Evolutionary conservation across 1,140 invertebrate species (phyloP), one percentile per base, ranked within the genome.

Genomic region (Brachionus manjavacas): DNA sequence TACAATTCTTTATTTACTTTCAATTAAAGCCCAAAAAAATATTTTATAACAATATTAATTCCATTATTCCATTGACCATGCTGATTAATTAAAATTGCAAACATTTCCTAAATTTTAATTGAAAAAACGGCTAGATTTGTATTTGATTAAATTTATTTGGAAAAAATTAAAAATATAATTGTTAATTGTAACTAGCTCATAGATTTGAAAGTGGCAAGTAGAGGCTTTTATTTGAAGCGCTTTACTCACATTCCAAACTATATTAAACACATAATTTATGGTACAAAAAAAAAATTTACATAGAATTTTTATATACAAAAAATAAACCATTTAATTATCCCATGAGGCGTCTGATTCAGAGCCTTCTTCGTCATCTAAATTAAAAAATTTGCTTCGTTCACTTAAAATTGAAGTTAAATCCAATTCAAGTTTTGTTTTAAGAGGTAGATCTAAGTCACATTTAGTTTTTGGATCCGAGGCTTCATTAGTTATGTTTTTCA

Each of bases 341-440:
- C 72, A 76, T 28, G 72, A 76, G 20, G 72, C 39, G 11, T 76
- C 72, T 25, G 72, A 76, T 11, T 16, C 39, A 49, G 72, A 76
- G n/a, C 46, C 79, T n/a, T 81, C 79, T 14, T 81, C 79, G 16
- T 81, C 79, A 46, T 81, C 79, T 64, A 23, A 16, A 64, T 81
- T 60, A 46, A 81, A 81, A 81, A 81, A 81, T 68, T 81, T 81
- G 41, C 79, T 81, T 60, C 79, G 79, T 68, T 81, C 49, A 64
- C 64, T 68, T 68, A 81, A 25, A 35, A 81, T 81, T 35, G 60
- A 81, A 68, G 39, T 81, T 25, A 81, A 68, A 64, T 81, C 79
- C 52, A 52, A 68, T 81, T 64, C 52, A 28, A 81, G 28, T 41
- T 81, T 81, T 4, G 79, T 64, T 81, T 81, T 81, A 35, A 64